Evolutionary conservation across 2,888 invertebrate species (phyloP), one percentile per base, ranked within the genome.

Genomic region (Drosophila quasianomalipes): DNA sequence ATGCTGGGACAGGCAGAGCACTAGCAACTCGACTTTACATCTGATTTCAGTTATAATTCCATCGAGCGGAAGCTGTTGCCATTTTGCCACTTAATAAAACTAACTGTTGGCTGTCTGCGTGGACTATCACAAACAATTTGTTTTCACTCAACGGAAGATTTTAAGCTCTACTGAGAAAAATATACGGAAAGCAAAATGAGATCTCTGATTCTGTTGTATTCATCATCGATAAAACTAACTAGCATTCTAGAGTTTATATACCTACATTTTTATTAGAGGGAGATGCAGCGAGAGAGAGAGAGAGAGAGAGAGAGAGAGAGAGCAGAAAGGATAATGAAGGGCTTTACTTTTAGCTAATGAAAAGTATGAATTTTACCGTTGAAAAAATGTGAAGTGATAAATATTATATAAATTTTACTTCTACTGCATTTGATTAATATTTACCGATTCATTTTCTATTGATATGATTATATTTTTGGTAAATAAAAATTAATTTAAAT

Each of bases 31-130:
- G 31, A 59, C 57, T 53, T 58, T 30, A 51, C 28, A 66, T 57
- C 47, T 37, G 10, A 64, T 47, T 58, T 53, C 44, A 31, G 61
- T 58, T 59, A 52, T 30, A 52, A 64, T 69, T 63, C 76, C 53
- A 37, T 79, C 49, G 28, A 59, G 68, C 81, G 83, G 82, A 82
- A 81, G 81, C 63, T 65, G 54, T 61, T 75, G 70, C 68, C 64
- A 82, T 79, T 76, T 74, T 30, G 54, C 60, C 59, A 55, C 51
- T 70, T 68, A 62, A 37, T 22, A 4, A n/a, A 54, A 39, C 41
- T 28, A 37, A 59, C 53, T 39, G 35, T 55, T 44, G 6, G 22
- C 55, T 33, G 35, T 30, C 22, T 33, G 51, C 19, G 14, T 39
- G 12, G 22, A 41, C 41, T 31, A 16, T 41, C 28, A 26, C 44